Evolutionary conservation across 2,888 invertebrate genomes (phyloP).

Genomic region (Noctua janthina): DNA sequence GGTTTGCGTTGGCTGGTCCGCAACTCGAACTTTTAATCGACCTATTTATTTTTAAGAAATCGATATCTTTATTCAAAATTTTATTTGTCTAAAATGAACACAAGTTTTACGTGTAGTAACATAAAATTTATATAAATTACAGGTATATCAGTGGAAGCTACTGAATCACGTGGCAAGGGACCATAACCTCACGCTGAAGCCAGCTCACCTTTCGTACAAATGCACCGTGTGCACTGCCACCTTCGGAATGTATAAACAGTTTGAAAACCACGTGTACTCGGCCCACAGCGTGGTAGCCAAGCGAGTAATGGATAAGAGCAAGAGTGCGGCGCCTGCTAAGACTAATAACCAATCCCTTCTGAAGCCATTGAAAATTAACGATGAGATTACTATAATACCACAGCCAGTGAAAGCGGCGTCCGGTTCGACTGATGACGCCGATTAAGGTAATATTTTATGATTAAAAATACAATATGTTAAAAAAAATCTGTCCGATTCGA

Average conservation of each 20-base stretch:
- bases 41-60: background rate
- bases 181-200: slow-evolving; percentile 97
- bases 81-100: background rate
- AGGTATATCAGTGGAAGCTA: slow-evolving; percentile 98
- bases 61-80: background rate
- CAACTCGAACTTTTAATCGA: background rate
- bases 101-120: slow-evolving; percentile 6
- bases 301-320: slow-evolving; percentile 88
- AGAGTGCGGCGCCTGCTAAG: slow-evolving; percentile 75
- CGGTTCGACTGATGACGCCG: slow-evolving; percentile 71
- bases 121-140: slow-evolving; percentile 65
- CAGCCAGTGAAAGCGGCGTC: slow-evolving; percentile 91
- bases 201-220: slow-evolving; percentile 98
- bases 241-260: slow-evolving; percentile 98
- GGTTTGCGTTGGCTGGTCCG: background rate
- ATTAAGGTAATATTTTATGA: slow-evolving; percentile 74
- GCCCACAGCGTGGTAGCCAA: slow-evolving; percentile 97
- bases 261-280: slow-evolving; percentile 98
- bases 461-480: background rate
- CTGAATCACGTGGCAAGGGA: slow-evolving; percentile 97
- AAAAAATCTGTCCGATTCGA: too few relatives aligned
- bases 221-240: slow-evolving; percentile 98
- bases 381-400: slow-evolving; percentile 97
- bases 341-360: slow-evolving; percentile 82
- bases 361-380: slow-evolving; percentile 96